These are phyloP conservation scores for Ctenopoma multispine DNA, from an alignment of 2,797 vertebrate species.

Conservation along the genomic window DNA sequence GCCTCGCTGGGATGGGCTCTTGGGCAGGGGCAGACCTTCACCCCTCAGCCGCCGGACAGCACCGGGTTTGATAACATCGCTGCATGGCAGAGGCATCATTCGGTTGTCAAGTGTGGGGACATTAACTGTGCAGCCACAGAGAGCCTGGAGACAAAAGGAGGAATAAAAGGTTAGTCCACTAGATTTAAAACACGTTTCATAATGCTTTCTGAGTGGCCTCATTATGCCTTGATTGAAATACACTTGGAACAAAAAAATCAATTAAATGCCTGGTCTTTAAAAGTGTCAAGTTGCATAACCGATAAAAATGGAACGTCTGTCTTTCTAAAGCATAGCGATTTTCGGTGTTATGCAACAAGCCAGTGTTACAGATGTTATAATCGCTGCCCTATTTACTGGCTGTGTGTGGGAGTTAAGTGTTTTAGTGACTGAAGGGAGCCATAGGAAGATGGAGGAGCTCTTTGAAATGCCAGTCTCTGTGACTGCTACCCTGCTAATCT, in stretches of 20 bases:
- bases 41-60: conserved; percentile 93
- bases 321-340: conserved; percentile 26
- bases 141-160: conserved; percentile 83
- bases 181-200: conserved; percentile 42
- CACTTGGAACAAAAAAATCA: conserved; percentile 24
- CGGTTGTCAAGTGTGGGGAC: conserved; percentile 95
- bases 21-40: conserved; percentile 94
- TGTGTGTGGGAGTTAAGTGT: conserved; percentile 72
- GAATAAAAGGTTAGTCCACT: conserved; percentile 33
- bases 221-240: conserved; percentile 12
- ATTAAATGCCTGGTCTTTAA: conserved; percentile 21
- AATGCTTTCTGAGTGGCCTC: conserved; percentile 27
- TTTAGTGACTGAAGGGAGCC: conserved; percentile 66
- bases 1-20: conserved; percentile 92
- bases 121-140: conserved; percentile 96
- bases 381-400: conserved; percentile 53
- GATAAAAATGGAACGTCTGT: conserved; percentile 56
- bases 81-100: conserved; percentile 95
- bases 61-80: conserved; percentile 94
- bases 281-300: conserved; percentile 63
- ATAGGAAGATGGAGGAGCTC: conserved; percentile 64
- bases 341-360: conserved; percentile 66
- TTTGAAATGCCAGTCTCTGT: conserved; percentile 72
- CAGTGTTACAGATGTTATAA: conserved; percentile 69
- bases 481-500: conserved; percentile 76